Conservation (phyloP, 2,797 vertebrate genomes). For the Pipistrellus pygmaeus region DNA sequence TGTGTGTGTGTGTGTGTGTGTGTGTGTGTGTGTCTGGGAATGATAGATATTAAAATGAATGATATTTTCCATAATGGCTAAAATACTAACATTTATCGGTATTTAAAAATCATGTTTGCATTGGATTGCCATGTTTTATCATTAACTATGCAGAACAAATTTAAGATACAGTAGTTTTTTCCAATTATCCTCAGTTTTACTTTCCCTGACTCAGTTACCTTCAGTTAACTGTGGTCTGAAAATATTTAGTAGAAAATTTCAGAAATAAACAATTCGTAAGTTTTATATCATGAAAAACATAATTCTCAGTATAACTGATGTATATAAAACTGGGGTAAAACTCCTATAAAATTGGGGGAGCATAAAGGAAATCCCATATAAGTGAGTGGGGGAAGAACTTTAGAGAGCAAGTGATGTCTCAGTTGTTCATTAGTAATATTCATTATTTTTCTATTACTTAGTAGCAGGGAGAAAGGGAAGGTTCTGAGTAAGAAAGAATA, state of each 20-base stretch:
- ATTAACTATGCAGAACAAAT: not conserved
- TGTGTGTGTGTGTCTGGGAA: not conserved
- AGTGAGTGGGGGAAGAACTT: not conserved
- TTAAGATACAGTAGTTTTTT: not conserved
- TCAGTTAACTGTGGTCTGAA: not conserved
- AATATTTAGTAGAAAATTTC: not conserved
- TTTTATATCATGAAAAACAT: not conserved
- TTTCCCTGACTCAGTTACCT: not conserved
- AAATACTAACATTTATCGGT: constrained; percentile 47
- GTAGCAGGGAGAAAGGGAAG: not conserved
- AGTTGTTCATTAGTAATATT: not conserved
- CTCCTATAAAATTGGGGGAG: not conserved
- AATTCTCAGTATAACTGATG: not conserved
- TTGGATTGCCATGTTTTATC: not conserved
- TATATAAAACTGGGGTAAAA: not conserved
- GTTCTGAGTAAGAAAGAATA: not conserved
- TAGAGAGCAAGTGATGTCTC: not conserved
- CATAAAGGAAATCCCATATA: not conserved
- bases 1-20: not conserved
- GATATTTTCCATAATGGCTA: not conserved
- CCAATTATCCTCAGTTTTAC: not conserved
- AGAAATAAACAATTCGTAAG: not conserved
- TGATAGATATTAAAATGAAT: not conserved
- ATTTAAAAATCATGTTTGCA: not conserved
- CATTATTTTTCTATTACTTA: not conserved